Conservation (phyloP, 2,888 invertebrate genomes). For the Sarcophaga carnaria region DNA sequence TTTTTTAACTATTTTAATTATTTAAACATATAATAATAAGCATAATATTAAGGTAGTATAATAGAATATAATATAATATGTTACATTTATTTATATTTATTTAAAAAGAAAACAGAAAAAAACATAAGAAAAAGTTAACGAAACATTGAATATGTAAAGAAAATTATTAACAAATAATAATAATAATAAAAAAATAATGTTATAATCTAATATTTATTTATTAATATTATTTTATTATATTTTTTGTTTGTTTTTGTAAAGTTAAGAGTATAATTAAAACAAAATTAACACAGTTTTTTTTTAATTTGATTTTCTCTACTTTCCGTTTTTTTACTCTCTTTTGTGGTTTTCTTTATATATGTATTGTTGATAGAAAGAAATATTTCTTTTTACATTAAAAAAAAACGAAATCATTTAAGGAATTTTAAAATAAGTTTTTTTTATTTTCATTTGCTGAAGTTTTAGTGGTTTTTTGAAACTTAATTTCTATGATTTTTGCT, state of each 20-base stretch:
- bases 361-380: background rate
- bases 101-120: constrained; percentile 9
- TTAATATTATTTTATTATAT: background rate
- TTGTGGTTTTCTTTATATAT: background rate
- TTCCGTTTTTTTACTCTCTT: constrained; percentile 21
- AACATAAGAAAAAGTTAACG: constrained; percentile 53
- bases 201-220: no score
- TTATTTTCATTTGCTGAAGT: background rate
- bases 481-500: constrained; percentile 44
- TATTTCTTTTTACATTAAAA: constrained; percentile 2
- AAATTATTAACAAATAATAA: constrained; percentile 57
- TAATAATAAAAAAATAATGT: constrained; percentile 40
- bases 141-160: constrained; percentile 32
- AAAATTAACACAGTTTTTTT: constrained; percentile 65
- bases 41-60: constrained; percentile 24
- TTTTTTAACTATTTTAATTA: constrained; percentile 55
- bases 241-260: constrained; percentile 29
- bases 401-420: constrained; percentile 3
- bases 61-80: constrained; percentile 49
- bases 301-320: background rate
- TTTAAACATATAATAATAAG: constrained; percentile 58
- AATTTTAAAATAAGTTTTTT: background rate
- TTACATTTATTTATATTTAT: constrained; percentile 34
- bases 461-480: constrained; percentile 43
- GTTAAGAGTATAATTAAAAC: constrained; percentile 47